phyloP scores from a whole-genome alignment of 2,888 invertebrate genomes.

The Teinopalpus imperialis region DNA sequence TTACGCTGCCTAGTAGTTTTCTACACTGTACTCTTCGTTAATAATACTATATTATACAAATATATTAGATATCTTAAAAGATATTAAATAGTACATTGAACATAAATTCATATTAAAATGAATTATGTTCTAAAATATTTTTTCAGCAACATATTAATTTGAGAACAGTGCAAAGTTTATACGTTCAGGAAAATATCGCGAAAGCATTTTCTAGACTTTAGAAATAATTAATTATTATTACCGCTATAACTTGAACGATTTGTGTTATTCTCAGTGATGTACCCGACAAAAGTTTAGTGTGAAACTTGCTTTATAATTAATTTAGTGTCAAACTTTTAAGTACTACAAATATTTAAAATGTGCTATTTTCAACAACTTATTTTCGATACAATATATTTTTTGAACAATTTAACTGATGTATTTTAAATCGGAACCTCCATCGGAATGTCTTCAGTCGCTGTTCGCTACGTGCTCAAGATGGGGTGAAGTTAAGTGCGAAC shows the following conservation, averaged over 20 bases:
- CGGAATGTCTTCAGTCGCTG: background rate
- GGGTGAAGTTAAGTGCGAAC: slow-evolving; percentile 2
- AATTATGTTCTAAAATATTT: too few species aligned
- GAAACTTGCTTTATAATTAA: slow-evolving; percentile 5
- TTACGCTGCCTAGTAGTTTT: too few species aligned
- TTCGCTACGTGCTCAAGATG: background rate
- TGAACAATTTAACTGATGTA: slow-evolving; percentile 1
- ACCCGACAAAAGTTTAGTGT: slow-evolving; percentile 1
- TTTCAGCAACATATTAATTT: too few species aligned
- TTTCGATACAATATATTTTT: background rate
- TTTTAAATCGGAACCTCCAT: slow-evolving; percentile 6
- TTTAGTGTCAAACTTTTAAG: too few species aligned
- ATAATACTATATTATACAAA: too few species aligned
- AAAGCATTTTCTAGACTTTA: background rate
- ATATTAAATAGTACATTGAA: too few species aligned
- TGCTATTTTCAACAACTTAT: too few species aligned
- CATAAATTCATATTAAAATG: too few species aligned
- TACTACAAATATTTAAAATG: too few species aligned
- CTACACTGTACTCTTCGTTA: too few species aligned
- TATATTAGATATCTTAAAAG: too few species aligned
- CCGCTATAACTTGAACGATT: background rate
- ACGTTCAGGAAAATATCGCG: background rate
- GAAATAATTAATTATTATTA: background rate
- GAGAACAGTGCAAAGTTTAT: too few species aligned
- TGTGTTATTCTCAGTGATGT: slow-evolving; percentile 15